Percentiles rank a stretch among this genome's conserved stretches.
phyloP scores from a whole-genome alignment of 2,888 invertebrate species.

The Lithophane leautieri region DNA sequence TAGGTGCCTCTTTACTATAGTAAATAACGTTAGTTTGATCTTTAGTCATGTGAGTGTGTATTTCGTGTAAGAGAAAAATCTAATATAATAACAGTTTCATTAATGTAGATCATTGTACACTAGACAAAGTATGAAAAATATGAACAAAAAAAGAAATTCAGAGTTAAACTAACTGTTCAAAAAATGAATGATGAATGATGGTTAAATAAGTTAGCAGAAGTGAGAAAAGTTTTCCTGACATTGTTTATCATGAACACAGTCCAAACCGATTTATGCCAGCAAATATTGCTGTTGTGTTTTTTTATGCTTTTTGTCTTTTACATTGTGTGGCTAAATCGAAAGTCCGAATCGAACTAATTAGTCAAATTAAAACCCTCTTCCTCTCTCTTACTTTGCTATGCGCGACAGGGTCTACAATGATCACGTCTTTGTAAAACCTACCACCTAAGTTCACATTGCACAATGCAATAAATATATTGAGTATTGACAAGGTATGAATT shows the following conservation, averaged over 20 bases:
- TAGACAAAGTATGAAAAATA: neutral
- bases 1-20: neutral
- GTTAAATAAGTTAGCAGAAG: neutral
- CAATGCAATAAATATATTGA: no score
- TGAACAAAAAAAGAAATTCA: neutral
- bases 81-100: neutral
- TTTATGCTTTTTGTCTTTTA: neutral
- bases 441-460: no score
- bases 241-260: neutral
- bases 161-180: neutral
- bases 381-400: no score
- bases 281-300: neutral
- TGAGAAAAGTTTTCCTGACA: neutral
- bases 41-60: neutral
- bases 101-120: neutral
- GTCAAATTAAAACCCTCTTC: no score
- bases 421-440: no score
- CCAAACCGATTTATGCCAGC: neutral
- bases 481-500: neutral
- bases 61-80: neutral
- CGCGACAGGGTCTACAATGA: no score
- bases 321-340: neutral
- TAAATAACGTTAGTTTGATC: neutral
- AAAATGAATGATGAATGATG: neutral
- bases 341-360: neutral